Evolutionary conservation across 2,797 vertebrate genomes (phyloP).

Genomic region (Epinephelus awoara): DNA sequence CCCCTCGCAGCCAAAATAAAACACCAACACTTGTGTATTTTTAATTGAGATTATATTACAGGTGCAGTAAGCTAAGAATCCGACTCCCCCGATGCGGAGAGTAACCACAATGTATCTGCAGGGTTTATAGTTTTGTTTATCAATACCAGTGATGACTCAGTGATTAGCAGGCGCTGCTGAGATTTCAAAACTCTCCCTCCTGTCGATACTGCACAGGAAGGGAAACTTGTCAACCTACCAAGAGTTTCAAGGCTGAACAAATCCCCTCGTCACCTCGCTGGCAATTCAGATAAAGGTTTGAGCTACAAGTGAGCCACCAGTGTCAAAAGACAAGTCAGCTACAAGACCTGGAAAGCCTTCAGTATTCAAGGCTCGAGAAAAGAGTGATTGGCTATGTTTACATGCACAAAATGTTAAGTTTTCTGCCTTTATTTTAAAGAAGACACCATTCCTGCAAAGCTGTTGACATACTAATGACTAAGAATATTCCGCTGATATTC

Average conservation of each 20-base stretch:
- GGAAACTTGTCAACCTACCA: constrained; percentile 12
- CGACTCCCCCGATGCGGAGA: constrained; percentile 24
- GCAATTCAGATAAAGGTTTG: constrained; percentile 14
- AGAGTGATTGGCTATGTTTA: too few species aligned
- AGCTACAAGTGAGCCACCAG: constrained; percentile 10
- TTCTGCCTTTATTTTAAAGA: too few species aligned
- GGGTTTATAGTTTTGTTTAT: constrained; percentile 47
- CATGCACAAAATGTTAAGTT: too few species aligned
- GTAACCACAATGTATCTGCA: constrained; percentile 25
- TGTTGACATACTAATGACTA: too few species aligned
- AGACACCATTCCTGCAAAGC: too few species aligned
- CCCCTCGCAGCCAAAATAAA: constrained; percentile 61
- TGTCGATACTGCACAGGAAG: constrained; percentile 20
- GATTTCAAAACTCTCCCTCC: constrained; percentile 39
- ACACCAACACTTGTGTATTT: constrained; percentile 72
- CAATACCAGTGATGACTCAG: constrained; percentile 51
- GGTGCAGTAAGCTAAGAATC: constrained; percentile 44
- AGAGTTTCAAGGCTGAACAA: constrained; percentile 57
- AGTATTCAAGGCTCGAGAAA: neutral
- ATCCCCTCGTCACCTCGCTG: constrained; percentile 38
- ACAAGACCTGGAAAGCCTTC: constrained; percentile 15
- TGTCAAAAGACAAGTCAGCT: constrained; percentile 16
- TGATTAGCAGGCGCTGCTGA: constrained; percentile 40
- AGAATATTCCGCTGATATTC: too few species aligned
- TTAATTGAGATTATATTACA: constrained; percentile 73